Base-by-base conservation (phyloP, 2,797 vertebrate genomes). In the Staurois parvus region DNA sequence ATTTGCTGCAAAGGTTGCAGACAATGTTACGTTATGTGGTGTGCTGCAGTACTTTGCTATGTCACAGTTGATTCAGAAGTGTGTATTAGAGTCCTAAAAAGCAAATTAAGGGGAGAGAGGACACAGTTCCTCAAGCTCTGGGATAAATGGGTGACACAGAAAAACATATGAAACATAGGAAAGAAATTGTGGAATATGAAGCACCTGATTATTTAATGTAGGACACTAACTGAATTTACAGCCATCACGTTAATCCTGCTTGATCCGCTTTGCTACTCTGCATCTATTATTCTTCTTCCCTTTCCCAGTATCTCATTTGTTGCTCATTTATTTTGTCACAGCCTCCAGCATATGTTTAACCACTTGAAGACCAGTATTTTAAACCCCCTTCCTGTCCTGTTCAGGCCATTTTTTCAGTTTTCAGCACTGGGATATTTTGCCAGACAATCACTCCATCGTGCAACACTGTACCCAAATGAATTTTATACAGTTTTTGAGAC, bases 181-280 rank as follows among this genome's bases (percentile, higher is more conserved):
- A 32, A 1, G 3, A 21, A 32, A 34, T 32, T 34, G 30, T 19
- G 28, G 29, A 69, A 69, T 69, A 34, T 34, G 30, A 69, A 69
- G 15, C 26, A 32, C 29, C 32, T 52, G 48, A 52, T 29, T 69
- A 70, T 37, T 37, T 70, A 70, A 52, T 52, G 30, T 21, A 70
- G 30, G 30, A 70, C 34, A 10, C 45, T 75, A 42, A 75, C 12
- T 74, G 21, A 26, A 75, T 75, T 48, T 75, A 75, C 40, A 75
- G 73, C 45, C 13, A 75, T 52, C 19, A 24, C n/a, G 26, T 28
- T 75, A 75, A 75, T 75, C 73, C n/a, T 75, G 28, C 45, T 75
- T 75, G 28, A 75, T 75, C n/a, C 73, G 10, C 45, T 48, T 26
- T 75, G 73, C 45, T 75, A 15, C 26, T 42, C 45, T 52, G 45